Evolutionary conservation across 2,888 invertebrate species (phyloP).

Genomic region (Tipula helvola): DNA sequence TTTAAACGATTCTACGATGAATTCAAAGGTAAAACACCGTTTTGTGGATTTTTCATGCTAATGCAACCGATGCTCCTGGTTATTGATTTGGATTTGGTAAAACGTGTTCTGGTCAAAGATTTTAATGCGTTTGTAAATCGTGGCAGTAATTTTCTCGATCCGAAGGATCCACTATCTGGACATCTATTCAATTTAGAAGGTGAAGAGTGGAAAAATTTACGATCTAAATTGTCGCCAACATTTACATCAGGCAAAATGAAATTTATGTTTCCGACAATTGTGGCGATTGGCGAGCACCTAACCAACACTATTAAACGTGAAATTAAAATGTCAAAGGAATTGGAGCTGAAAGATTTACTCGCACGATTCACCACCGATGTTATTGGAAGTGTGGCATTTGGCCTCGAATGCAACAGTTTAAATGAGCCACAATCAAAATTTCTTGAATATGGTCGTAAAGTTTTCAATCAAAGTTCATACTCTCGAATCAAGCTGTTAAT

Average conservation of each 20-base stretch:
- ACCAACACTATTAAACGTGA: slow-evolving; percentile 13
- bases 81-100: slow-evolving; percentile 23
- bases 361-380: slow-evolving; percentile 39
- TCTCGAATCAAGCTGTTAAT: slow-evolving; percentile 16
- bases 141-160: slow-evolving; percentile 24
- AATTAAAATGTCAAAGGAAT: slow-evolving; percentile 19
- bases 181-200: slow-evolving; percentile 30
- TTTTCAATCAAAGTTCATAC: slow-evolving; percentile 18
- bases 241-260: slow-evolving; percentile 40
- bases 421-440: slow-evolving; percentile 31
- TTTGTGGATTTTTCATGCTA: not conserved
- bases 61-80: not conserved
- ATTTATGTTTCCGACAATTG: slow-evolving; percentile 33
- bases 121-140: slow-evolving; percentile 31
- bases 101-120: slow-evolving; percentile 28
- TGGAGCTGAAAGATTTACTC: slow-evolving; percentile 35
- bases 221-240: slow-evolving; percentile 36
- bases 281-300: slow-evolving; percentile 24
- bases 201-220: slow-evolving; percentile 35
- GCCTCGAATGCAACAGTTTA: slow-evolving; percentile 36
- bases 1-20: not conserved
- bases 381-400: slow-evolving; percentile 38
- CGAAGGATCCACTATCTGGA: slow-evolving; percentile 25
- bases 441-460: slow-evolving; percentile 21
- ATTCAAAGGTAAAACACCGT: not conserved